Conservation (phyloP, 2,113 vertebrate genomes). For the Gyps fulvus region DNA sequence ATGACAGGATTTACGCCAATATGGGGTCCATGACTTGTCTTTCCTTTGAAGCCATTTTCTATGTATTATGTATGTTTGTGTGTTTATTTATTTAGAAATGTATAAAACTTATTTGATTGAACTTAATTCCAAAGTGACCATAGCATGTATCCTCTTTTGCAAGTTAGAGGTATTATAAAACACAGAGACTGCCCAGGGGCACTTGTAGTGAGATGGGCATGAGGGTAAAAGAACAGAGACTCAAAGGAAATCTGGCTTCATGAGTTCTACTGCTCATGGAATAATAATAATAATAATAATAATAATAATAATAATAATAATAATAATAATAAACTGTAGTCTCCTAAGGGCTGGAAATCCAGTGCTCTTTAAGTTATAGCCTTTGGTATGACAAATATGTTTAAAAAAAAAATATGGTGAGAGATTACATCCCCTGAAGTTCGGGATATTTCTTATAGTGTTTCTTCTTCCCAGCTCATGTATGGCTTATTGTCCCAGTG, state of each 20-base stretch:
- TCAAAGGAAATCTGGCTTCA: background rate
- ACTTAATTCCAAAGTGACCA: background rate
- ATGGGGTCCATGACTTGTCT: background rate
- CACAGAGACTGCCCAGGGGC: background rate
- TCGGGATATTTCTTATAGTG: background rate
- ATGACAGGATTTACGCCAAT: background rate
- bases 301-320: too few species aligned
- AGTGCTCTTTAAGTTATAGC: background rate
- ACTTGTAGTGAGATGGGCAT: background rate
- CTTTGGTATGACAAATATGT: background rate
- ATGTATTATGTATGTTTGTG: background rate
- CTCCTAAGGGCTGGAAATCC: background rate
- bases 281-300: too few species aligned
- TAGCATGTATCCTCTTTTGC: background rate
- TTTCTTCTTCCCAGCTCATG: slow-evolving; percentile 27
- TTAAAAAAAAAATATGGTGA: background rate
- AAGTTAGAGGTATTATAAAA: background rate
- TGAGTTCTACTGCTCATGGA: background rate
- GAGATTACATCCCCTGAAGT: background rate
- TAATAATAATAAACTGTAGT: background rate
- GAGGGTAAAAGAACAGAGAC: background rate
- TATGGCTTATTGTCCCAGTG: slow-evolving; percentile 21
- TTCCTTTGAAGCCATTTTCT: background rate
- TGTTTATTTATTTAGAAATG: background rate
- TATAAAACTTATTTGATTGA: background rate